phyloP scores from a whole-genome alignment of 2,888 invertebrate genomes.

The Scaptomyza polygonia region DNA sequence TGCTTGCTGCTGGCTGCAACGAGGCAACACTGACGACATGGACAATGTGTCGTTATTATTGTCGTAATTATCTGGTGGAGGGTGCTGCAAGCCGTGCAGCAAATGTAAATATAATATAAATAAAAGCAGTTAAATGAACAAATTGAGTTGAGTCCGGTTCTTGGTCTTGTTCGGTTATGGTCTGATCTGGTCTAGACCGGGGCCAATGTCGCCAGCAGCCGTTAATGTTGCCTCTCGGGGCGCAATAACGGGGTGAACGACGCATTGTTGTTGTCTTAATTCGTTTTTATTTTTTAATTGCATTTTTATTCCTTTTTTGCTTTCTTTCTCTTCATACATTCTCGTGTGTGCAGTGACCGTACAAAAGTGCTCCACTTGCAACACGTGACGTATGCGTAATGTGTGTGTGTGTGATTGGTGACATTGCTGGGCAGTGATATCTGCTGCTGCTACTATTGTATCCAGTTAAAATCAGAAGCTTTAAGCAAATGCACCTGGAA shows the following conservation, averaged over 20 bases:
- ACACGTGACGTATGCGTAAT: slow-evolving; percentile 58
- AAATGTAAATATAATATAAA: slow-evolving; percentile 78
- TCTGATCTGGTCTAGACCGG: slow-evolving; percentile 8
- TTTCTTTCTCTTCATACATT: slow-evolving; percentile 12
- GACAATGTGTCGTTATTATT: slow-evolving; percentile 77
- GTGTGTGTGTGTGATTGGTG: slow-evolving; percentile 21
- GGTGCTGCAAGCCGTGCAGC: slow-evolving; percentile 73
- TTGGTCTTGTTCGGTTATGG: slow-evolving; percentile 21
- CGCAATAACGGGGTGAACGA: slow-evolving; percentile 11
- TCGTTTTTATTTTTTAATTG: slow-evolving; percentile 23
- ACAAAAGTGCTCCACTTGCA: slow-evolving; percentile 13
- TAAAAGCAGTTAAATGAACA: slow-evolving; percentile 77
- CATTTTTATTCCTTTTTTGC: slow-evolving; percentile 54
- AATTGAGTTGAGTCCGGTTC: slow-evolving; percentile 69
- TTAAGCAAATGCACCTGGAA: not conserved
- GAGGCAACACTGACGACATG: slow-evolving; percentile 28
- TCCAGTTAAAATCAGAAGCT: not conserved
- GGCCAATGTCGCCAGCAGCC: slow-evolving; percentile 29
- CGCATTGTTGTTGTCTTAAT: slow-evolving; percentile 25
- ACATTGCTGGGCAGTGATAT: slow-evolving; percentile 19
- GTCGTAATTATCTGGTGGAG: slow-evolving; percentile 76
- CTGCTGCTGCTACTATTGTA: slow-evolving; percentile 34
- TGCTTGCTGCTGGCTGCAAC: not conserved
- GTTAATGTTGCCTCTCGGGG: slow-evolving; percentile 36
- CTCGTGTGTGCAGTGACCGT: slow-evolving; percentile 50